Evolutionary conservation across 2,797 vertebrate genomes (phyloP).

Genomic region (Anisognathus igniventris): DNA sequence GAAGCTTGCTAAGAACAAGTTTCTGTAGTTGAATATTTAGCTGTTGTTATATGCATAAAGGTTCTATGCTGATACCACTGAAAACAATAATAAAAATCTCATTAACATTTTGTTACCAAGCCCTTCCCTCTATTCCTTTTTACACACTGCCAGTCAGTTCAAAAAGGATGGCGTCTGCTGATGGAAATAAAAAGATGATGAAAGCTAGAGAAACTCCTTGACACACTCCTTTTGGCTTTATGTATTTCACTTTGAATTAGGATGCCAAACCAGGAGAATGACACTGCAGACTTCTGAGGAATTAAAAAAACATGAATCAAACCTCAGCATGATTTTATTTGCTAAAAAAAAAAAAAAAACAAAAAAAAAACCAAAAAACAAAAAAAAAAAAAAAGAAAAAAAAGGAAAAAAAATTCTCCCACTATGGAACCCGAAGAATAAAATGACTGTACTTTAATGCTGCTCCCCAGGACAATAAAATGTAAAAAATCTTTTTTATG

Average conservation of each 20-base stretch:
- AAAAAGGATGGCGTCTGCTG: background rate
- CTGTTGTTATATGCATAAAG: background rate
- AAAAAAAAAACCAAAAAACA: background rate
- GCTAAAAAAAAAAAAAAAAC: background rate
- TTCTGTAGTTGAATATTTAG: background rate
- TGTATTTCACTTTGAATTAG: conserved; percentile 42
- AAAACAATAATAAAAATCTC: conserved; percentile 23
- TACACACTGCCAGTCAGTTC: background rate
- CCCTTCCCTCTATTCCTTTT: conserved; percentile 15
- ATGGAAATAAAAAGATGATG: conserved; percentile 1
- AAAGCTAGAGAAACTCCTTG: conserved; percentile 53
- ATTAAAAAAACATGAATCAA: conserved; percentile 51
- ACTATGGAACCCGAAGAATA: background rate
- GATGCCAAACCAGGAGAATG: conserved; percentile 38
- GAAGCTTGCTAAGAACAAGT: background rate
- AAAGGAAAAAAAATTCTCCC: background rate
- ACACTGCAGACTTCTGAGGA: conserved; percentile 36
- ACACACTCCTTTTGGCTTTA: conserved; percentile 1
- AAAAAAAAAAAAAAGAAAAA: background rate
- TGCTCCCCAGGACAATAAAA: background rate
- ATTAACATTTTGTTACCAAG: background rate
- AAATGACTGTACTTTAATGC: background rate
- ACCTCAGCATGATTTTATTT: background rate
- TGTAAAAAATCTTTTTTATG: background rate
- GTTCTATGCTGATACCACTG: background rate